Evolutionary conservation across 2,888 invertebrate species (phyloP), one percentile per base, ranked within the genome.

Genomic region (Luffia ferchaultella): DNA sequence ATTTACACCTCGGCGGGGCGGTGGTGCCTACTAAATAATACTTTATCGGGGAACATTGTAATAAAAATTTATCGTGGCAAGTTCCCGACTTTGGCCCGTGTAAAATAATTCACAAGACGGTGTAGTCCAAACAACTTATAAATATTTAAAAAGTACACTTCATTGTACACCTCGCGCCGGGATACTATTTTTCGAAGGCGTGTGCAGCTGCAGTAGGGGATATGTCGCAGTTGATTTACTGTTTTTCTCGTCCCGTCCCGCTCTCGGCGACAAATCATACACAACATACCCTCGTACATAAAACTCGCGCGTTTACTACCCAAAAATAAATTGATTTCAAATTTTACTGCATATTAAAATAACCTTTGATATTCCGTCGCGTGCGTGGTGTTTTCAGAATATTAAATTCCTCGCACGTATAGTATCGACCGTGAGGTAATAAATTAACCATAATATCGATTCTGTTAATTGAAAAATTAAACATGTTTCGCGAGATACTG

Each of bases 281-380:
- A 41, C 45, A 42, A 65, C 62, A 60, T 3, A 30, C 12, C 30
- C 5, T 3, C 30, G 30, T n/a, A n/a, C n/a, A n/a, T 30, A 30
- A 30, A 30, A 30, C 5, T 30, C 12, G 12, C n/a, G 12, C 30
- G 30, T 30, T 78, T 77, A 77, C 68, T 62, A 65, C 70, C 67
- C 57, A 59, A 67, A 74, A 73, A 73, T 69, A 73, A 77, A 78
- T 80, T 74, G 74, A 80, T 78, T 79, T 73, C 62, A 70, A 73
- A 74, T 76, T 77, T 79, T 76, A 80, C 71, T 78, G 75, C 76
- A 74, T 78, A 78, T 79, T 79, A 77, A 77, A 77, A 68, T 76
- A 76, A 75, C 74, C 72, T 76, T 73, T 75, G 57, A 72, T 67
- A 67, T 78, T 71, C 68, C 70, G 75, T 73, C 67, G 68, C n/a